Base-by-base conservation (phyloP, 2,888 invertebrate species). In the Melanchra persicariae region DNA sequence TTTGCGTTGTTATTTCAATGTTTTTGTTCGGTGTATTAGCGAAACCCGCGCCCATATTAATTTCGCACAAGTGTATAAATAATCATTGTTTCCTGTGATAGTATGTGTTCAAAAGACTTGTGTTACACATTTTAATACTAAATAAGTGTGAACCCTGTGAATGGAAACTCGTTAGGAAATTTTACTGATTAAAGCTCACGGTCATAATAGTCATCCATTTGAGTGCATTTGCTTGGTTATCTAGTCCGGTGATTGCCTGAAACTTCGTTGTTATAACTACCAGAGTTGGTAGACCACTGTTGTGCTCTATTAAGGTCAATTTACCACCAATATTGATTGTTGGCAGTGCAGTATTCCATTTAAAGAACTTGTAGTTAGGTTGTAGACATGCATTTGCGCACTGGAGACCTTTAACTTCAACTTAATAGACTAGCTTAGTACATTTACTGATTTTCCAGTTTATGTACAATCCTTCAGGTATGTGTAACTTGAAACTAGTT, bases 41-140 rank as follows among this genome's bases (percentile, higher is more conserved):
- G 22, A 74, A 68, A 82, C 74, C 79, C 79, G 83, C 81, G 82
- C 79, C 70, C 74, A 62, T 78, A 65, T 55, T 78, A 69, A 26
- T 52, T 66, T 77, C 68, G 47, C 73, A 57, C 83, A 76, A 85
- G 71, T 81, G 72, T 72, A 73, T 5, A 63, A 58, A 30, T 70
- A 64, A 62, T 65, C 64, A 8, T 30, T 7, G 64, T 55, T 74
- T 71, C 9, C 37, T 60, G 70, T 79, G 73, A 62, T 70, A 75
- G 8, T 68, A 70, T 26, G 61, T 67, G 58, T 9, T n/a, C 2
- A 55, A 43, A 66, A 8, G 6, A 47, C 17, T 49, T 43, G 15
- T 45, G 45, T 37, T 37, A 17, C 19, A 43, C n/a, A 19, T 51
- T 60, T 65, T 9, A 59, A 19, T 65, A 45, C 8, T 17, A 17